A percentile compares a stretch with the other conserved stretches of the same genome.
Conservation (phyloP, 2,888 invertebrate genomes). For the Taphrorychus bicolor region DNA sequence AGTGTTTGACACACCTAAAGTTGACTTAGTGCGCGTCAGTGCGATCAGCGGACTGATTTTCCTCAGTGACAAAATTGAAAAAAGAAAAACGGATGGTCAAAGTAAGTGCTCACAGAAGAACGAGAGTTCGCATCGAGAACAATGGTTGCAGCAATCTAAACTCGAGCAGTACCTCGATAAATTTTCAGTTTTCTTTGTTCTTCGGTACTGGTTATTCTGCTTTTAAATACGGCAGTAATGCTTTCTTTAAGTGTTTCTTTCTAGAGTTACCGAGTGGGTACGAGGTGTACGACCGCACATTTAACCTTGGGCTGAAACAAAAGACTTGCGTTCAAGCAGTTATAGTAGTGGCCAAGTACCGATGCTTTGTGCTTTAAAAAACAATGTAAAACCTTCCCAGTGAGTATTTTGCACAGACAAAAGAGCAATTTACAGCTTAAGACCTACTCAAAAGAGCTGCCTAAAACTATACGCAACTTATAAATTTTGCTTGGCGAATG, state of each 20-base stretch:
- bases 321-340: not conserved
- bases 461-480: too few species aligned
- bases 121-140: not conserved
- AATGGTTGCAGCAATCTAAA: not conserved
- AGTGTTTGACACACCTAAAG: too few species aligned
- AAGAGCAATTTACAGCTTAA: too few species aligned
- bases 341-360: not conserved
- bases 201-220: constrained; percentile 8
- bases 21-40: not conserved
- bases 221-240: constrained; percentile 5
- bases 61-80: too few species aligned
- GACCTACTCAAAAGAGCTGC: too few species aligned
- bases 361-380: not conserved
- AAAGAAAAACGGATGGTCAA: too few species aligned
- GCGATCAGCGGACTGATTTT: too few species aligned
- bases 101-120: too few species aligned
- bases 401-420: too few species aligned
- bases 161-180: not conserved
- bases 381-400: too few species aligned
- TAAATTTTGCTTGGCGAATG: too few species aligned
- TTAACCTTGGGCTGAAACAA: constrained; percentile 14
- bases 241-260: constrained; percentile 2
- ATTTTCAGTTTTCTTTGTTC: constrained; percentile 9
- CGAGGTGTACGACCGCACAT: constrained; percentile 9
- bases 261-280: constrained; percentile 14